These are phyloP conservation scores for Pocota personata DNA, from an alignment of 2,888 invertebrate species.

Conservation along the genomic window DNA sequence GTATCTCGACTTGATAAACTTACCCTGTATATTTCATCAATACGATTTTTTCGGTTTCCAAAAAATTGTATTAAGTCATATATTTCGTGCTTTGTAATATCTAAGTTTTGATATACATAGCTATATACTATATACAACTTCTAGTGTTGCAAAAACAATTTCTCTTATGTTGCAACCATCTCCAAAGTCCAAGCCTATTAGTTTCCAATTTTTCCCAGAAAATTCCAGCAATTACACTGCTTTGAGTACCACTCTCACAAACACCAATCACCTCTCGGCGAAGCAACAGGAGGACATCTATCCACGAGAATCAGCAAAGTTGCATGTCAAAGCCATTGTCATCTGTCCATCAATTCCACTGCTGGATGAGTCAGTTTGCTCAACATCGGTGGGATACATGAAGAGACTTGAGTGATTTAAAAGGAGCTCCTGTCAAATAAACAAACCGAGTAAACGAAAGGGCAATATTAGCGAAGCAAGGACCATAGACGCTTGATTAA, in stretches of 20 bases:
- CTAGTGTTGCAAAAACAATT: no score
- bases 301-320: conserved; percentile 50
- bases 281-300: conserved; percentile 24
- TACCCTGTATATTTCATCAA: no score
- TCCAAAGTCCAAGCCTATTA: not conserved
- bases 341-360: conserved; percentile 71
- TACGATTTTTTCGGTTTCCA: no score
- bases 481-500: conserved; percentile 48
- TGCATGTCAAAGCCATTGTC: conserved; percentile 67
- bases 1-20: no score
- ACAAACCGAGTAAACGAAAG: conserved; percentile 66
- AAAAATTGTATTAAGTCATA: no score
- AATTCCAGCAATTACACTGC: conserved; percentile 21
- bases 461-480: conserved; percentile 19
- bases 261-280: conserved; percentile 9
- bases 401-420: conserved; percentile 74
- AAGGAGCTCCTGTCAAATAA: conserved; percentile 73
- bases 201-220: not conserved
- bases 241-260: conserved; percentile 4
- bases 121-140: no score
- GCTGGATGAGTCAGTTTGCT: conserved; percentile 62
- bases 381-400: conserved; percentile 70
- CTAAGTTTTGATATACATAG: no score
- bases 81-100: no score
- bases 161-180: not conserved